Base-by-base conservation (phyloP, 2,888 invertebrate genomes). In the Eristalis intricaria region DNA sequence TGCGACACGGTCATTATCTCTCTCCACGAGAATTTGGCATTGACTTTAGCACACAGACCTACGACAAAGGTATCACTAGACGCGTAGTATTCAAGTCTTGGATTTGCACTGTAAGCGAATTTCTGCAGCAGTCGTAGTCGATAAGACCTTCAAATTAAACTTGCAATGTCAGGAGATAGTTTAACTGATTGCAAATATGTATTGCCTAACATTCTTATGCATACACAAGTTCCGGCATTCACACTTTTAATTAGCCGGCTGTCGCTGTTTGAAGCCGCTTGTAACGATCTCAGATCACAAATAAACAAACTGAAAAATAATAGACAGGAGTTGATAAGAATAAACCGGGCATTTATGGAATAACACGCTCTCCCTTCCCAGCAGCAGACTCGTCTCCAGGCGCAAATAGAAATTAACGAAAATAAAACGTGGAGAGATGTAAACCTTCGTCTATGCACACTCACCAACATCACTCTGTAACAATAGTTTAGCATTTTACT, bases 381-480 rank as follows among this genome's bases (percentile, higher is more conserved):
- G 13, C 8, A 26, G 29, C 15, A 73, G 29, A 63, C 63, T 22
- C 43, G 40, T 22, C 61, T 13, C 60, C 19, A 8, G 58, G 58
- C 58, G 43, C 43, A n/a, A 19, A 1, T 2, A 50, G n/a, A 50
- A 50, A n/a, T 5, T 10, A 1, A 43, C 5, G 1, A 32, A 32
- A 32, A 32, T 64, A 68, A 66, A 66, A 8, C 10, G 38, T 8
- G 19, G 29, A 60, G 43, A 1, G 19, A 63, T 11, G 29, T 32
- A 35, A 63, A 58, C 23, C 8, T 19, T 1, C 38, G 3, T 11
- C 26, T 26, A 22, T 26, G 13, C 22, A 26, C 63, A 89, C 80
- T 84, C 75, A 88, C 88, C 74, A 84, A 68, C 88, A 88, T 84
- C 69, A 88, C 88, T n/a, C 88, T 73, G 60, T 88, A 88, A 61